phyloP scores from a whole-genome alignment of 2,113 vertebrate genomes.

The Terrapene triunguis region DNA sequence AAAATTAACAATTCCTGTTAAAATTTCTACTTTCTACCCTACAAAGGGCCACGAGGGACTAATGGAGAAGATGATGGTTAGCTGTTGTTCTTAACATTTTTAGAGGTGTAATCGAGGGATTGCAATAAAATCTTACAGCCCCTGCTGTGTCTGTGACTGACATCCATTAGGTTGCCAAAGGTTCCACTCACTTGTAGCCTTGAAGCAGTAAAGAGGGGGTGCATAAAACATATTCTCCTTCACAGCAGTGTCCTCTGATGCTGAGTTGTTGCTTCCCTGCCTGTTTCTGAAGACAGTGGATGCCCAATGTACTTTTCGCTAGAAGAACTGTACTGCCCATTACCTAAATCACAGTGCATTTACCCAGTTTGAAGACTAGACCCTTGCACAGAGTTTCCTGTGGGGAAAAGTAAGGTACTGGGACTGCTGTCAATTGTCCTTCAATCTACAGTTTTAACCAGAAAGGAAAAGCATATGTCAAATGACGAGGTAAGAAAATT shows the following conservation, averaged over 20 bases:
- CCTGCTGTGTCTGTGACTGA: background rate
- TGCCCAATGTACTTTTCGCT: conserved; percentile 33
- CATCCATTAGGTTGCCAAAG: conserved; percentile 13
- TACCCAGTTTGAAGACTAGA: conserved; percentile 55
- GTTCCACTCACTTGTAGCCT: background rate
- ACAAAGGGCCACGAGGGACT: background rate
- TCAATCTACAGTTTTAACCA: conserved; percentile 7
- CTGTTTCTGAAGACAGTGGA: conserved; percentile 41
- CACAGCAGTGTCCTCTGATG: conserved; percentile 41
- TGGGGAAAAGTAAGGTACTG: conserved; percentile 45
- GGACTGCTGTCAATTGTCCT: conserved; percentile 34
- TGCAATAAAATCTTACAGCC: background rate
- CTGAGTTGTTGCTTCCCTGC: conserved; percentile 7
- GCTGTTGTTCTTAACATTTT: background rate
- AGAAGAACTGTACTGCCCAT: conserved; percentile 36
- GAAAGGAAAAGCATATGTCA: conserved; percentile 24
- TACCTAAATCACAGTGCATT: conserved; percentile 68
- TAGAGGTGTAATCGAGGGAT: background rate
- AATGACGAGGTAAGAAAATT: conserved; percentile 50
- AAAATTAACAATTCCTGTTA: background rate
- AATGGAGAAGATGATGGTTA: background rate
- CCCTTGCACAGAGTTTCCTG: conserved; percentile 7
- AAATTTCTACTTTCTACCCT: background rate
- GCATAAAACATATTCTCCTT: conserved; percentile 33
- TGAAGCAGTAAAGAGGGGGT: background rate